Evolutionary conservation across 2,888 invertebrate species (phyloP).

Genomic region (Xestia rhomboidea): DNA sequence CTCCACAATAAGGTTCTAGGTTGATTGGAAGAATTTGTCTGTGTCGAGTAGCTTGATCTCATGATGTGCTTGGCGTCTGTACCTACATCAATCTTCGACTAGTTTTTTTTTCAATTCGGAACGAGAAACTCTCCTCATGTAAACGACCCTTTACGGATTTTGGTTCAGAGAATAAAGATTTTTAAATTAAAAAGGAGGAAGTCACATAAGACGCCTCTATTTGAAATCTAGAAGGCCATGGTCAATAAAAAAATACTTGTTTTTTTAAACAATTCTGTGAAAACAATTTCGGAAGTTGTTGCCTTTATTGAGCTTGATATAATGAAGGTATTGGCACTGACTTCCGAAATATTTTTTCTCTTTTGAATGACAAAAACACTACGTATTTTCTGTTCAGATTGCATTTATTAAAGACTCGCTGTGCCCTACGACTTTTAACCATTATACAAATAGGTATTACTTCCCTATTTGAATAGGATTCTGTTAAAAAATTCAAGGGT

Average conservation of each 20-base stretch:
- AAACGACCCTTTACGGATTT: not conserved
- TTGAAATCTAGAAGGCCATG: not conserved
- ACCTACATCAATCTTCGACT: not conserved
- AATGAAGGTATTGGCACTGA: not conserved
- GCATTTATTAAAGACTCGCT: no score
- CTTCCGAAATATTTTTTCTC: not conserved
- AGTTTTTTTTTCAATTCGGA: not conserved
- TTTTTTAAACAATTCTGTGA: not conserved
- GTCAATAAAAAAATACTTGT: not conserved
- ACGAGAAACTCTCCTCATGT: not conserved
- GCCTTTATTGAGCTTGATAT: not conserved
- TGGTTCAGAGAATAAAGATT: not conserved
- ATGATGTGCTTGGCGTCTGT: no score
- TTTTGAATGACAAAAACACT: no score
- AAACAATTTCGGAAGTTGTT: not conserved
- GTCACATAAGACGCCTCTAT: not conserved
- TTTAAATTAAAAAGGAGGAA: constrained; percentile 22
- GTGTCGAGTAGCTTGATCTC: no score
- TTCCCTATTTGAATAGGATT: no score
- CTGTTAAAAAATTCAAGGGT: no score
- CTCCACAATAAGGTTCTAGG: no score
- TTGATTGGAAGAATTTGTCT: no score
- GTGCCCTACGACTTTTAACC: no score
- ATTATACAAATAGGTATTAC: no score
- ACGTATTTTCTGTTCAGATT: no score